Percentiles rank a stretch among this genome's conserved stretches.
Conservation (phyloP, 2,888 invertebrate genomes). For the Gandaritis pyraliata region DNA sequence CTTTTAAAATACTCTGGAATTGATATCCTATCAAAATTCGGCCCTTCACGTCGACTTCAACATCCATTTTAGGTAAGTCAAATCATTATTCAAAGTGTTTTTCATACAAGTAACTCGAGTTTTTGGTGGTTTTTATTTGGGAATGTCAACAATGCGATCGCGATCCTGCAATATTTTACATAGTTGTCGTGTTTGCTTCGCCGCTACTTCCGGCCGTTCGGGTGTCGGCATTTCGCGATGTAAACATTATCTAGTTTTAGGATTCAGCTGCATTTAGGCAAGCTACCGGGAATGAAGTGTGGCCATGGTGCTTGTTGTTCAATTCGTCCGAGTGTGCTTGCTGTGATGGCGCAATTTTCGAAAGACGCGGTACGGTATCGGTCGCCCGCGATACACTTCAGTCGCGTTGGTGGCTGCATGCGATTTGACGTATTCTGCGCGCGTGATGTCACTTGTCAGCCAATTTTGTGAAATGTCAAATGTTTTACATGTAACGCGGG, state of each 20-base stretch:
- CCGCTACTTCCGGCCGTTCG: constrained; percentile 84
- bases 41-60: constrained; percentile 86
- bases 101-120: constrained; percentile 86
- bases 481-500: constrained; percentile 77
- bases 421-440: constrained; percentile 85
- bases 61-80: constrained; percentile 90
- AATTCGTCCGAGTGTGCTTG: constrained; percentile 83
- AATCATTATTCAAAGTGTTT: constrained; percentile 81
- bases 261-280: constrained; percentile 72
- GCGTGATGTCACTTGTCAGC: constrained; percentile 83
- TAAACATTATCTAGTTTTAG: constrained; percentile 83
- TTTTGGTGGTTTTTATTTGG: constrained; percentile 86
- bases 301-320: constrained; percentile 83
- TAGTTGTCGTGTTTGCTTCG: constrained; percentile 90
- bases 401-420: constrained; percentile 84
- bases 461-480: constrained; percentile 83
- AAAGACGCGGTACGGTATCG: constrained; percentile 85
- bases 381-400: constrained; percentile 84
- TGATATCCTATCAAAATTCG: constrained; percentile 87
- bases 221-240: constrained; percentile 84
- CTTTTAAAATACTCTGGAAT: constrained; percentile 89
- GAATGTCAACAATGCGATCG: constrained; percentile 90
- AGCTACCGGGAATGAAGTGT: constrained; percentile 81
- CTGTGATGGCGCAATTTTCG: constrained; percentile 86
- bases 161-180: constrained; percentile 91